phyloP scores from a whole-genome alignment of 2,113 vertebrate species.

The Vidua chalybeata region DNA sequence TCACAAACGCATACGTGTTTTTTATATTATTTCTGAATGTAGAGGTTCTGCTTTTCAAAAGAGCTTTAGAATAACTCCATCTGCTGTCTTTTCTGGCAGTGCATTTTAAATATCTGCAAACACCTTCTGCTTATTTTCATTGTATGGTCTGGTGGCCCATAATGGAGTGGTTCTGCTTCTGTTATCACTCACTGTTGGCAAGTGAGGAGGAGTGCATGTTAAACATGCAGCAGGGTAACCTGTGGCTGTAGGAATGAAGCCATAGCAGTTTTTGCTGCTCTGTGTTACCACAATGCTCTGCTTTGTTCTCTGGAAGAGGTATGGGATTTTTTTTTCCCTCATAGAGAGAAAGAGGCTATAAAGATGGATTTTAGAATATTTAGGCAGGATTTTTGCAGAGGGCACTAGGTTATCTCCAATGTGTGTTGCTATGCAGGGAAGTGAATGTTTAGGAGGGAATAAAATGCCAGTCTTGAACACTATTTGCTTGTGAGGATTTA shows the following conservation, averaged over 20 bases:
- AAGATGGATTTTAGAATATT: constrained; percentile 8
- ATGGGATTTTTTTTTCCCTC: background rate
- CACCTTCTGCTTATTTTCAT: constrained; percentile 5
- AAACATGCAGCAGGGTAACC: background rate
- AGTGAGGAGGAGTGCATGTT: background rate
- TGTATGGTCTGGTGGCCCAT: background rate
- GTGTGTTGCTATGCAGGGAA: background rate
- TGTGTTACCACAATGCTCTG: background rate
- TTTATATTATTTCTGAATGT: background rate
- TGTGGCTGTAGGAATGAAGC: background rate
- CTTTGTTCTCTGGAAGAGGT: constrained; percentile 10
- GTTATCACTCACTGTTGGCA: background rate
- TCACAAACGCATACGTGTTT: background rate
- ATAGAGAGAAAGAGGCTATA: background rate
- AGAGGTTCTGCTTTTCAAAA: constrained; percentile 1
- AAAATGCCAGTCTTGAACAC: constrained; percentile 58
- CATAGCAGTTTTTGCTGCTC: background rate
- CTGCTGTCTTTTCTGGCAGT: background rate
- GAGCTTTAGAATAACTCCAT: background rate
- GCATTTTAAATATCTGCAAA: constrained; percentile 2
- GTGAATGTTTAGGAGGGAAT: constrained; percentile 24
- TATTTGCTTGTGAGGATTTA: constrained; percentile 71
- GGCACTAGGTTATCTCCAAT: constrained; percentile 30
- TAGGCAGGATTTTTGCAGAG: background rate
- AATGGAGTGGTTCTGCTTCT: background rate